A percentile compares a stretch with the other conserved stretches of the same genome.
Conservation (phyloP, 2,888 invertebrate genomes). For the Coremacera marginata region DNA sequence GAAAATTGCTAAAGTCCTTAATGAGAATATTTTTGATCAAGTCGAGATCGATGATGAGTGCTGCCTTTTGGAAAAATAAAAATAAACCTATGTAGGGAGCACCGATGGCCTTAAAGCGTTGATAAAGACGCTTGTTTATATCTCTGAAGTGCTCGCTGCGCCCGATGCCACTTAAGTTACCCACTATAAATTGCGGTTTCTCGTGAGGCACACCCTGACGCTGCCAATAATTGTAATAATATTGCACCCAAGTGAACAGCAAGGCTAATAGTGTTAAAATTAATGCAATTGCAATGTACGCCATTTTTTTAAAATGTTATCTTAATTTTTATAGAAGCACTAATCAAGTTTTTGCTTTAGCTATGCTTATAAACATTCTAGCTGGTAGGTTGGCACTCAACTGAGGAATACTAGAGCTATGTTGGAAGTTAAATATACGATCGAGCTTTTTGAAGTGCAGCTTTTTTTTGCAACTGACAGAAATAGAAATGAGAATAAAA, state of each 20-base stretch:
- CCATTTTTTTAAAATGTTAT: no score
- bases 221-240: conserved; percentile 49
- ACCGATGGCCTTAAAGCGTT: conserved; percentile 54
- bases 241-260: neutral
- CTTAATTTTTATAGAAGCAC: no score
- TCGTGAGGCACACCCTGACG: conserved; percentile 44
- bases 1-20: conserved; percentile 49
- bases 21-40: conserved; percentile 47
- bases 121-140: conserved; percentile 51
- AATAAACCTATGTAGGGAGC: conserved; percentile 61
- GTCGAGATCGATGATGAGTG: conserved; percentile 44
- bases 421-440: no score
- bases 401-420: no score
- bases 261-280: neutral
- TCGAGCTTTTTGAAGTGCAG: no score
- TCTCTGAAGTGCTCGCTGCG: conserved; percentile 38
- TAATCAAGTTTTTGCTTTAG: no score
- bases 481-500: no score
- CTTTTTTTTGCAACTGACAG: no score
- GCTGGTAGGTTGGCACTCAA: no score
- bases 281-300: neutral
- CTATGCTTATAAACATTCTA: no score
- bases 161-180: conserved; percentile 41
- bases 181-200: conserved; percentile 45
- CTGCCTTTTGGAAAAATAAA: conserved; percentile 51